Evolutionary conservation across 2,113 vertebrate species (phyloP), one percentile per base, ranked within the genome.

Genomic region (Meles meles): DNA sequence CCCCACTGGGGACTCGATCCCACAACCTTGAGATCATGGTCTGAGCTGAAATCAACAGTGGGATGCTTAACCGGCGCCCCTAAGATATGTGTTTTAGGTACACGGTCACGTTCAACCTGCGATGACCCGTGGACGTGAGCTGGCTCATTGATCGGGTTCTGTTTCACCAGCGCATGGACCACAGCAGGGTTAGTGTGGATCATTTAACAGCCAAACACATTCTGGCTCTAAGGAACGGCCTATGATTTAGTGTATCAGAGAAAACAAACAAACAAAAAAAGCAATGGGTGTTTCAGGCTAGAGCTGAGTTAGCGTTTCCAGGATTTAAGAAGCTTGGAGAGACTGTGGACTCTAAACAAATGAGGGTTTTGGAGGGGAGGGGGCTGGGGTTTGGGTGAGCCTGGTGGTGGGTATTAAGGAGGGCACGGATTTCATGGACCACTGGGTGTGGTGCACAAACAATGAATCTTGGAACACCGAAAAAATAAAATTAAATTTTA

Each of bases 61-160:
- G 14, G 14, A 69, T 4, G 8, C 67, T 69, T 21, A 37, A 37
- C 18, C 4, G n/a, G 67, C 0, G 4, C n/a, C 67, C 67, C 34
- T 44, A 21, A 2, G 13, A 52, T 37, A 29, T 2, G 2, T 18
- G 4, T 9, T 47, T 74, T 37, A 65, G 11, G 77, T 57, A 52
- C n/a, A 15, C 1, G 23, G 12, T 37, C 59, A 42, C 7, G 1
- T 18, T n/a, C 29, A 13, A 21, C 44, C 37, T n/a, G 0, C 3
- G 1, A 18, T 34, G 47, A 11, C 21, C 84, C 5, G 39, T 25
- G 34, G 76, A 34, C 27, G 0, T 4, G 5, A 7, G 57, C 6
- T 55, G 42, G 1, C 42, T 80, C 39, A 18, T 31, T 31, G 49
- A 13, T 4, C 4, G 31, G 27, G 1, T n/a, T 52, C 49, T 44